Base-by-base conservation (phyloP, 2,888 invertebrate species). In the Drosophila prolongata region DNA sequence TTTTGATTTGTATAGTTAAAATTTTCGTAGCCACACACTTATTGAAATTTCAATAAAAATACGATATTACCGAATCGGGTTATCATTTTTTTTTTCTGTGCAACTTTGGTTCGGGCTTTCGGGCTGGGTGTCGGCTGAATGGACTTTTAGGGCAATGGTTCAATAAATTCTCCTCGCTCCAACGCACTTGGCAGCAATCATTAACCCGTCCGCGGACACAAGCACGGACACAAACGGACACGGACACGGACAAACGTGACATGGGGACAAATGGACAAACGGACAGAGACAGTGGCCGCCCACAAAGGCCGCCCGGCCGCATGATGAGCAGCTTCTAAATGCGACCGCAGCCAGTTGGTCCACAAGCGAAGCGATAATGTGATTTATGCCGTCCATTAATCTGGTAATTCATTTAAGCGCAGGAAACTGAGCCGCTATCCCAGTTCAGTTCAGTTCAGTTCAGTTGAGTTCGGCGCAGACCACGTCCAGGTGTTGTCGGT, bases 311-410 rank as follows among this genome's bases (percentile, higher is more conserved):
- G 77, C 82, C 80, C 68, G 61, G 57, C 43, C 61, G 57, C 73
- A 79, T 77, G 77, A 73, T 57, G 56, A 65, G 65, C 76, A 76
- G 76, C 76, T 77, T 79, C 81, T 76, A 82, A 80, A 80, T 76
- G 78, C 84, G 78, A 78, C 66, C 76, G 65, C 67, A 58, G 65
- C 72, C 79, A 43, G 60, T 46, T 47, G 59, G 58, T 59, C 69
- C 86, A 80, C 80, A 82, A 82, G 86, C 77, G 91, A 92, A 92
- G 92, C 92, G 91, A 92, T 92, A 92, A 91, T 92, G 92, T 92
- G 91, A 92, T 92, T 92, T 91, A 92, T 92, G 88, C 89, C 81
- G 87, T 90, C 91, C 92, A 92, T 92, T 92, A 92, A 92, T 92
- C 91, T 91, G 91, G 91, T 91, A 91, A 91, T 91, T 91, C 91